phyloP scores from a whole-genome alignment of 2,113 vertebrate species.

The Bos indicus region DNA sequence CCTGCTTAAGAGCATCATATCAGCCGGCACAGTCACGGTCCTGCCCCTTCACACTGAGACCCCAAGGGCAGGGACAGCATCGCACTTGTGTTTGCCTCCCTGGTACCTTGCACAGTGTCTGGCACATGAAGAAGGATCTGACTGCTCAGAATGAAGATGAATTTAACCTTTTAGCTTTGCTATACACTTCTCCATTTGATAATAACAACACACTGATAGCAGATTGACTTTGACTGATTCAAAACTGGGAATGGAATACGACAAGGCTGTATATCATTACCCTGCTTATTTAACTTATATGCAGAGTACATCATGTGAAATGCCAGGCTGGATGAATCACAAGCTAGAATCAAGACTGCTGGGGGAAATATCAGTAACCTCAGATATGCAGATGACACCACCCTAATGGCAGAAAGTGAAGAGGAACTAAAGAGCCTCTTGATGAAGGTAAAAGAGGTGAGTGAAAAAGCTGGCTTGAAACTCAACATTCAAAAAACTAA shows the following conservation, averaged over 20 bases:
- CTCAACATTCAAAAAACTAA: not conserved
- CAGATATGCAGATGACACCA: not conserved
- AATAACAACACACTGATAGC: not conserved
- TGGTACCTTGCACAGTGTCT: not conserved
- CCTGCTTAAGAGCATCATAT: not conserved
- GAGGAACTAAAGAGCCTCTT: not conserved
- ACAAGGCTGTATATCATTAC: not conserved
- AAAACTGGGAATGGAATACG: not conserved
- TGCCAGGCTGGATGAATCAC: not conserved
- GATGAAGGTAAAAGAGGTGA: not conserved
- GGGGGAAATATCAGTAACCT: not conserved
- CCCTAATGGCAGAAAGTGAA: not conserved
- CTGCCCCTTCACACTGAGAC: not conserved
- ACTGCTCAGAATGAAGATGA: not conserved
- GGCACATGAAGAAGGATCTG: not conserved
- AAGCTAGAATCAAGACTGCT: not conserved
- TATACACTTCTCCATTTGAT: not conserved
- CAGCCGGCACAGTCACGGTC: rapidly evolving
- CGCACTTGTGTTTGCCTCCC: not conserved
- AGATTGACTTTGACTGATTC: not conserved
- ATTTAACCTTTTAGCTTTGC: not conserved
- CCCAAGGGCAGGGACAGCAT: not conserved
- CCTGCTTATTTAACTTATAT: not conserved
- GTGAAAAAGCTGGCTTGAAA: not conserved
- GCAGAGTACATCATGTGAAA: not conserved